Base-by-base conservation (phyloP, 2,797 vertebrate genomes). In the Ctenosaura bakeri region DNA sequence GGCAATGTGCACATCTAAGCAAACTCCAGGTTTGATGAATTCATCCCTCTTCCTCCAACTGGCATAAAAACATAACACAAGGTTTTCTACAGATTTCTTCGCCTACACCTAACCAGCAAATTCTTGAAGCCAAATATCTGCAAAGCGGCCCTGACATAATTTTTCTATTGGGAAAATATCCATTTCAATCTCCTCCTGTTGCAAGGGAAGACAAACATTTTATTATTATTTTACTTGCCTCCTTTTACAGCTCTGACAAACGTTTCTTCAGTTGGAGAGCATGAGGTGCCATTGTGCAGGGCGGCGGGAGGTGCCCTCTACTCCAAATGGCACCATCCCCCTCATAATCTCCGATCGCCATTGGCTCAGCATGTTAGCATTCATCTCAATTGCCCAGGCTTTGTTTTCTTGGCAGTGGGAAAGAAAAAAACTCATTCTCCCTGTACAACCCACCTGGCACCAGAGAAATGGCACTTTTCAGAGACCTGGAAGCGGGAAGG, bases 381-480 rank as follows among this genome's bases (percentile, higher is more conserved):
- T 89, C 66, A 32, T 62, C 73, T 89, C 85, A 42, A 29, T 76
- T 88, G 92, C 83, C 87, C 90, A 88, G 82, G 83, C 83, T 85
- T 90, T 92, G 90, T 0, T 88, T 89, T 93, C 91, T 91, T 94
- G 92, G 91, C 92, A 85, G 89, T 38, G 83, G 64, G 90, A 71
- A 85, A 91, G 83, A 92, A 92, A 83, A 64, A 71, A 18, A 13
- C 3, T 20, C 13, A 6, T 83, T 92, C n/a, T 88, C 89, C 71
- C 84, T 89, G 79, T 83, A 59, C 84, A 88, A 89, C 89, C 83
- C 83, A 86, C 86, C 26, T 93, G 91, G 85, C 91, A 87, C 81
- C 71, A 77, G 24, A 86, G 79, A 81, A 91, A 86, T 83, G 69
- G 91, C 84, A 59, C 87, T 91, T 94, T 93, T 94, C 90, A 79